Evolutionary conservation across 2,797 vertebrate genomes (phyloP).

Genomic region (Pagetopsis macropterus): DNA sequence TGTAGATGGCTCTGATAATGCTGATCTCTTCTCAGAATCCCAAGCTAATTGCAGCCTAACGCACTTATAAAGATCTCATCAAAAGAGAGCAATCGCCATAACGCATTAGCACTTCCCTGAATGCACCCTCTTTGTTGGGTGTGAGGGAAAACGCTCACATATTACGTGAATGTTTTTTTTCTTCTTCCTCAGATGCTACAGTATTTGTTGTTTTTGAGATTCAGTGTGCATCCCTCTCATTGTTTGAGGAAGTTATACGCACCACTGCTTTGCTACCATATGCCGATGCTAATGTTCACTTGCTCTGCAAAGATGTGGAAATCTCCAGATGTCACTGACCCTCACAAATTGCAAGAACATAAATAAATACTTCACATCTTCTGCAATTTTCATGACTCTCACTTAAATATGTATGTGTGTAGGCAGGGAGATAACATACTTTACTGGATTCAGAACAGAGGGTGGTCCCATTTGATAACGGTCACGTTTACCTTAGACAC

Average conservation of each 20-base stretch:
- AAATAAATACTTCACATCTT: conserved; percentile 13
- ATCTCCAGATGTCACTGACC: not conserved
- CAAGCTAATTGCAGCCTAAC: conserved; percentile 56
- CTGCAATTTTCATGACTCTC: conserved; percentile 22
- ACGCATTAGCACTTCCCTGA: conserved; percentile 41
- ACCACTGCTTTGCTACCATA: not conserved
- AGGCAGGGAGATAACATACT: not conserved
- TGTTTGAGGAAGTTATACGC: not conserved
- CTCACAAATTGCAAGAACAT: not conserved
- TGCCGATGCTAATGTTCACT: not conserved
- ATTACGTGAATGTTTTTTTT: not conserved
- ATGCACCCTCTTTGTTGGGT: conserved; percentile 19
- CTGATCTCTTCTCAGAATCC: conserved; percentile 44
- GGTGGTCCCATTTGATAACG: not conserved
- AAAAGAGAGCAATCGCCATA: conserved; percentile 33
- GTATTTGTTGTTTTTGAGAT: not conserved
- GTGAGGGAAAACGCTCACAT: not conserved
- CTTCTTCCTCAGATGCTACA: not conserved
- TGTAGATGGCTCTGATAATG: conserved; percentile 40
- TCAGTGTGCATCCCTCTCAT: not conserved
- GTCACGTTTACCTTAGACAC: not conserved
- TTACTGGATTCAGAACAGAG: conserved; percentile 13
- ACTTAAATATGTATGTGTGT: conserved; percentile 18
- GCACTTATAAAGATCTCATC: conserved; percentile 50
- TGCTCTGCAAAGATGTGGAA: conserved; percentile 4